Evolutionary conservation across 2,113 vertebrate genomes (phyloP), one percentile per base, ranked within the genome.

Genomic region (Dipodomys ordii): DNA sequence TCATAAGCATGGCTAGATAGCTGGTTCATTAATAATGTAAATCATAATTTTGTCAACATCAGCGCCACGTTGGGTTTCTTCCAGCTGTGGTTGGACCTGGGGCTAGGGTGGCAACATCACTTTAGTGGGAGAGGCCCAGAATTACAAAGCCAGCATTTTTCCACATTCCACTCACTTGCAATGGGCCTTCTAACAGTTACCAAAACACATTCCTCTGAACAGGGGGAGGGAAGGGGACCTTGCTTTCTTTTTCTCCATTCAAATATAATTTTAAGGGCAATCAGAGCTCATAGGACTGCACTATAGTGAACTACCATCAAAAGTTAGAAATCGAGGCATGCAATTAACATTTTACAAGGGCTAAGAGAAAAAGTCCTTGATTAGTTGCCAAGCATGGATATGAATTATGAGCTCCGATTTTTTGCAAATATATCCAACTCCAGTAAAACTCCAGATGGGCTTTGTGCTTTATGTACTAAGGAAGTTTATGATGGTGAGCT

Each of bases 11-110:
- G n/a, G 39, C 39, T 39, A 94, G 88, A 92, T 91, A 71, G 4
- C 49, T 84, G n/a, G n/a, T 79, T 90, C 71, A n/a, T 87, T 88
- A 88, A 89, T 80, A 83, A 77, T 79, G 35, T 78, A 76, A 76
- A 77, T 81, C 71, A 88, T 62, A 77, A 22, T 85, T 92, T 77
- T 67, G 76, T 80, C 60, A 88, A 67, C 83, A 82, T 71, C n/a
- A 82, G 30, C 91, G 39, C 79, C 44, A 53, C 15, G 16, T 19
- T 69, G 44, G 74, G 7, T 81, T 4, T 62, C 65, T 83, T 53
- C 73, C 78, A 83, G n/a, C 77, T 76, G 30, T 71, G 81, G 76
- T 3, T 89, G 65, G 22, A 46, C 67, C 81, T 82, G 28, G 30
- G 68, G 64, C 84, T 35, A 83, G 68, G 60, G 46, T 68, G 72